A percentile compares a stretch with the other conserved stretches of the same genome.
These are phyloP conservation scores for Vireo griseus DNA, from an alignment of 2,797 vertebrate species.

Conservation along the genomic window DNA sequence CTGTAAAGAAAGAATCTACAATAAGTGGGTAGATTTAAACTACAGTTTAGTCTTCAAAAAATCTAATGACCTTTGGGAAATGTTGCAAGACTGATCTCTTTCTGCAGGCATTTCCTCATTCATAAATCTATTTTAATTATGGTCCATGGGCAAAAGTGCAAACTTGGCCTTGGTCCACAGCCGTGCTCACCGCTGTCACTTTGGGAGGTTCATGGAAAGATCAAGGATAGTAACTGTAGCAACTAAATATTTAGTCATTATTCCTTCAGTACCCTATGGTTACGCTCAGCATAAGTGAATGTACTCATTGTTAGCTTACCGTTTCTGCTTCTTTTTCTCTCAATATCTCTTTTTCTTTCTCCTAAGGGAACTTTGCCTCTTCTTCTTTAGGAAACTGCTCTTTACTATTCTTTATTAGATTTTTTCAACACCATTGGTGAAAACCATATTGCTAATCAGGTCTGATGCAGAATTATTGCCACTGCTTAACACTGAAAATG, in stretches of 20 bases:
- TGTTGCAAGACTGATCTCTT: conserved; percentile 33
- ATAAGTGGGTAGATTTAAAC: not conserved
- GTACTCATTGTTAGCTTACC: not conserved
- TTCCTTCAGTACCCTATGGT: conserved; percentile 27
- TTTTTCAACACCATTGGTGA: not conserved
- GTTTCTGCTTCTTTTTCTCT: not conserved
- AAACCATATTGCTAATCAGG: not conserved
- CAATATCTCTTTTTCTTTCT: not conserved
- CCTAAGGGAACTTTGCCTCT: not conserved
- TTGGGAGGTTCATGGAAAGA: conserved; percentile 44
- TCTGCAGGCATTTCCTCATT: conserved; percentile 27
- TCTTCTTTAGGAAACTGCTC: not conserved
- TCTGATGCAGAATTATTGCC: not conserved
- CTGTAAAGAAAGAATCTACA: not conserved
- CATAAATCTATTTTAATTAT: conserved; percentile 41
- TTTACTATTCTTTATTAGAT: not conserved
- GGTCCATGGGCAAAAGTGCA: not conserved
- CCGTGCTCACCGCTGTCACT: not conserved
- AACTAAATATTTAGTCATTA: conserved; percentile 63
- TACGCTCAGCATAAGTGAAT: not conserved
- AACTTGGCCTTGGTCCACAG: not conserved
- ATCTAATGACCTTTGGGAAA: not conserved
- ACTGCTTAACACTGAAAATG: not conserved
- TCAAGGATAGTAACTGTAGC: conserved; percentile 57
- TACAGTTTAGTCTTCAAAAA: not conserved